Evolutionary conservation across 2,113 vertebrate species (phyloP).

Genomic region (Chaetorhynchus papuensis): DNA sequence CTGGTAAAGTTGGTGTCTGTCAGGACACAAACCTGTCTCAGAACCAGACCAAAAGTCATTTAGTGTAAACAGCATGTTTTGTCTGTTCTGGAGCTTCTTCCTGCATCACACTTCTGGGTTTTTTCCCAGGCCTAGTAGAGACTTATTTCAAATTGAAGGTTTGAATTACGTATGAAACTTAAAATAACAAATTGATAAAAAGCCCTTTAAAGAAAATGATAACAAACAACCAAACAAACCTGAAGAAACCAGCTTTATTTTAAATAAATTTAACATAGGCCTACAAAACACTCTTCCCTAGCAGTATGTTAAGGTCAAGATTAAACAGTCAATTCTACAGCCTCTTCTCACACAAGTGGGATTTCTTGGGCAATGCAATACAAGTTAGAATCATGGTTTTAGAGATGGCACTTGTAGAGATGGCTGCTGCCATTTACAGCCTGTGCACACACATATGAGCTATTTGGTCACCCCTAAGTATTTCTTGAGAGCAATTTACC

Average conservation of each 20-base stretch:
- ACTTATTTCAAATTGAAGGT: not conserved
- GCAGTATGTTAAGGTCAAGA: not conserved
- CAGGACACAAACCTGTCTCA: not conserved
- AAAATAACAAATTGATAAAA: not conserved
- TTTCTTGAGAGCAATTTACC: not conserved
- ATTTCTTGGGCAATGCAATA: not conserved
- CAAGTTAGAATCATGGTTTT: not conserved
- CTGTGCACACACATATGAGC: not conserved
- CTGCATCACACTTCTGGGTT: accelerated
- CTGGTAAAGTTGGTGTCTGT: not conserved
- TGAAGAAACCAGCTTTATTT: not conserved
- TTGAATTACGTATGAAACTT: not conserved
- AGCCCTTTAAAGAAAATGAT: not conserved
- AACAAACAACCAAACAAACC: not conserved
- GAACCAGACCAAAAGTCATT: not conserved
- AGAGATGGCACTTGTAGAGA: not conserved
- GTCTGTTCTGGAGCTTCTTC: not conserved
- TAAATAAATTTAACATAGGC: not conserved
- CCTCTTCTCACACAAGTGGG: not conserved
- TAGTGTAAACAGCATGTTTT: not conserved
- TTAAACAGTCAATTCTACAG: not conserved
- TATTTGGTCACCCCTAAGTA: not conserved
- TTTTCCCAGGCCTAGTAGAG: not conserved
- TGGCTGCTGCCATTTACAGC: not conserved
- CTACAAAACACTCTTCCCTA: not conserved